Evolutionary conservation across 1,140 invertebrate species (phyloP), one percentile per base, ranked within the genome.

Genomic region (Tachypleus tridentatus): DNA sequence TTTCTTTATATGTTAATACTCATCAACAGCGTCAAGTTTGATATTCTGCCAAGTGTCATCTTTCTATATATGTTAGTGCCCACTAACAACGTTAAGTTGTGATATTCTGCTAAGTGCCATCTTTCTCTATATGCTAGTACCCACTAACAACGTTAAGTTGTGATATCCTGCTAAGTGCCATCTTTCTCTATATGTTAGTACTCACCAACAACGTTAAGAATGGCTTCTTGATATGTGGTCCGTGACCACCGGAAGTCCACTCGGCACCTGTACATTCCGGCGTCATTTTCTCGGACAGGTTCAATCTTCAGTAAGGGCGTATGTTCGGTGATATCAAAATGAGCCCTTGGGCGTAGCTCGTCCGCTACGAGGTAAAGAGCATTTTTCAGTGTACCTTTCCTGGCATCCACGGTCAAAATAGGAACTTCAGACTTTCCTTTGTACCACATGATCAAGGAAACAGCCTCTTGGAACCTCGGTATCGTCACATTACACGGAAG

Each of bases 191-290:
- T 29, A 29, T 29, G 29, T 29, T 29, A 29, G 53, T 72, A 85
- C 86, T 85, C 76, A 92, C 89, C 86, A 71, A 91, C 86, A 71
- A 92, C 85, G 70, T 84, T 85, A 64, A 92, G 82, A 69, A 87
- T 84, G 69, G 91, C 83, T 70, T 85, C 84, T 71, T 84, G 85
- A 76, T 89, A 90, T 65, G 85, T 83, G 51, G 89, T 91, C 4
- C 87, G 88, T 51, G 87, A 88, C 64, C 86, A 83, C 63, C 84
- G 82, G 73, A 89, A 92, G 76, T 92, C 89, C 56, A 91, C 88
- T 48, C 72, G 65, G 60, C 72, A 73, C 47, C 70, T 62, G 51
- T 73, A 73, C 49, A 69, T 68, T 8, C 70, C 70, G n/a, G 63
- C 68, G 58, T 73, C 72, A 3, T 48, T 51, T 48, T 70, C 62